A percentile compares a stretch with the other conserved stretches of the same genome.
These are phyloP conservation scores for Bombus superbus DNA, from an alignment of 1,140 invertebrate species.

Conservation along the genomic window DNA sequence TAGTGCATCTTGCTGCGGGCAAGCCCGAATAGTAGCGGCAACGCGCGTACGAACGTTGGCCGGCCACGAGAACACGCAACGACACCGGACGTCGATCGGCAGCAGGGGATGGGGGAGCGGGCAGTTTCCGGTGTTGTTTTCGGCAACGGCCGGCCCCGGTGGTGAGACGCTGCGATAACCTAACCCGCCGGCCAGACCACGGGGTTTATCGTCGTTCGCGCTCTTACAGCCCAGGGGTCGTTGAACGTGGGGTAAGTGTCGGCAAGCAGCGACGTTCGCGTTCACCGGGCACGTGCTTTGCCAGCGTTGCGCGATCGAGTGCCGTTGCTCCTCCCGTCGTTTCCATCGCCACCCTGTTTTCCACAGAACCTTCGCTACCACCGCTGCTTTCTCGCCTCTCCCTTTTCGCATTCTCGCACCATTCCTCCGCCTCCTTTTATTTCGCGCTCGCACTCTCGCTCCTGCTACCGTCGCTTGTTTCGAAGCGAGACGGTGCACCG, in stretches of 20 bases:
- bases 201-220: constrained; percentile 26
- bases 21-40: background rate
- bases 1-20: constrained; percentile 33
- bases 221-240: constrained; percentile 51
- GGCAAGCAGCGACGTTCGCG: constrained; percentile 20
- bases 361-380: too few species aligned
- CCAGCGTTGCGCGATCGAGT: constrained; percentile 10
- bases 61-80: background rate
- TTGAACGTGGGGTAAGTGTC: constrained; percentile 68
- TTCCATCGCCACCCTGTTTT: too few species aligned
- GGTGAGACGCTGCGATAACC: constrained; percentile 46
- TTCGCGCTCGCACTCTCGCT: background rate
- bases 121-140: constrained; percentile 30
- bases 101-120: constrained; percentile 6
- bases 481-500: too few species aligned
- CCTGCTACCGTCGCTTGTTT: background rate
- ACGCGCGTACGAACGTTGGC: background rate
- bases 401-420: background rate
- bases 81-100: too few species aligned
- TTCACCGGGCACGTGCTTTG: constrained; percentile 57
- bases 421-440: background rate
- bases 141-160: constrained; percentile 48
- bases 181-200: constrained; percentile 15
- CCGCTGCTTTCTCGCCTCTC: background rate
- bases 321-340: too few species aligned